These are phyloP conservation scores for Cosmorhoe ocellata DNA, from an alignment of 2,888 invertebrate genomes.

Conservation along the genomic window DNA sequence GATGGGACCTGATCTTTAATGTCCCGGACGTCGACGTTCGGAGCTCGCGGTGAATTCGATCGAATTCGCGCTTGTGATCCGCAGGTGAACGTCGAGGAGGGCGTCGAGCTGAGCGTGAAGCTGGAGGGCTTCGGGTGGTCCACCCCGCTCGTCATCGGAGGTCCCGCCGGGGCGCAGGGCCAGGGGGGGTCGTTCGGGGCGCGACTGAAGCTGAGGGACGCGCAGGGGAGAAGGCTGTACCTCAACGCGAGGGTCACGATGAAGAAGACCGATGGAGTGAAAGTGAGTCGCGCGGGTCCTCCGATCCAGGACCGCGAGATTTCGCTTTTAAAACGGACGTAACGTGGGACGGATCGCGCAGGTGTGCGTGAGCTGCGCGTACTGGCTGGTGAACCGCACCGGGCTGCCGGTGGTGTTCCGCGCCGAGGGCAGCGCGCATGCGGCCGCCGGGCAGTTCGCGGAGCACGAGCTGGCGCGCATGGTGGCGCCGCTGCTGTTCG, in stretches of 20 bases:
- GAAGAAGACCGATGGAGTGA: slow-evolving; percentile 67
- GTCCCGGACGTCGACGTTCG: too few species aligned
- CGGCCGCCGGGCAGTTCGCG: slow-evolving; percentile 94
- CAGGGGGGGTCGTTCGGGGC: slow-evolving; percentile 82
- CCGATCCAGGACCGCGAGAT: too few species aligned
- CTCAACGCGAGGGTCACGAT: slow-evolving; percentile 85
- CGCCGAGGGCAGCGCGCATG: slow-evolving; percentile 90
- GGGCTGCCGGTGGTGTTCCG: slow-evolving; percentile 97
- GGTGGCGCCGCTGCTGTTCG: slow-evolving; percentile 96
- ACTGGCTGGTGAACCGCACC: slow-evolving; percentile 98
- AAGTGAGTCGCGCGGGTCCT: slow-evolving; percentile 57
- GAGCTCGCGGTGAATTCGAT: too few species aligned
- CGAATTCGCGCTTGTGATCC: not conserved
- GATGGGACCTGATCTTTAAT: too few species aligned
- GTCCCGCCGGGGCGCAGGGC: slow-evolving; percentile 80
- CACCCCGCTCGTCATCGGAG: slow-evolving; percentile 82
- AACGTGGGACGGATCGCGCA: slow-evolving; percentile 43
- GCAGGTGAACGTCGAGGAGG: slow-evolving; percentile 87
- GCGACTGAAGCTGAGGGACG: slow-evolving; percentile 89
- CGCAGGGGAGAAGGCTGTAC: slow-evolving; percentile 86
- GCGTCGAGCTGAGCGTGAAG: slow-evolving; percentile 88
- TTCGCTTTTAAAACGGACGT: too few species aligned
- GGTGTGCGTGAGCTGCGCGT: slow-evolving; percentile 91
- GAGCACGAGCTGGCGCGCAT: slow-evolving; percentile 97
- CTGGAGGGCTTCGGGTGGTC: slow-evolving; percentile 92